Percentiles rank a stretch among this genome's conserved stretches.
Evolutionary conservation across 2,888 invertebrate species (phyloP).

Genomic region (Eristalis arbustorum): DNA sequence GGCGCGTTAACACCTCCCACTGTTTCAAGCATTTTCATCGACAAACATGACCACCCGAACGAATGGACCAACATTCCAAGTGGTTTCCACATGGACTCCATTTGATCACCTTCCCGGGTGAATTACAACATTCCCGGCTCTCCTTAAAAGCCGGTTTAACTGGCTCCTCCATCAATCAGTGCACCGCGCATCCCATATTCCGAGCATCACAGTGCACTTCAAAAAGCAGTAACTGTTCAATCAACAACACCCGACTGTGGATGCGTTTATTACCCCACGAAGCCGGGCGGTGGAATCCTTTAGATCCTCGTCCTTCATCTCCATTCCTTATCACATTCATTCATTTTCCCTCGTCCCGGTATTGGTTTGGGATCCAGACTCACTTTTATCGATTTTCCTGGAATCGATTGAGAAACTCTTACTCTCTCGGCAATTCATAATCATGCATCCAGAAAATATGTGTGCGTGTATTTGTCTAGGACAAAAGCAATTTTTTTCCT

Average conservation of each 20-base stretch:
- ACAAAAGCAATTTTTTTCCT: background rate
- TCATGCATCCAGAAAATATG: background rate
- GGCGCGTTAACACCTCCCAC: slow-evolving; percentile 4
- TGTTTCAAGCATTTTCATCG: background rate
- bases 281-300: slow-evolving; percentile 48
- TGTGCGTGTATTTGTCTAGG: background rate
- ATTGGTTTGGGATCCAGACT: background rate
- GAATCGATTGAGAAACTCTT: slow-evolving; percentile 10
- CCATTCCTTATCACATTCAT: slow-evolving; percentile 53
- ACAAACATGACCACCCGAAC: background rate
- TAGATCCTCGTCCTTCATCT: slow-evolving; percentile 47
- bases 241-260: background rate
- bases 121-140: background rate
- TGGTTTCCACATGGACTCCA: background rate
- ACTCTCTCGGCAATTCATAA: slow-evolving; percentile 2
- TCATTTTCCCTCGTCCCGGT: background rate
- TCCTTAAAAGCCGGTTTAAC: slow-evolving; percentile 8
- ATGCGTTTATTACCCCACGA: background rate
- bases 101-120: slow-evolving; percentile 12
- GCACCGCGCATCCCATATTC: background rate
- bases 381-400: slow-evolving; percentile 11
- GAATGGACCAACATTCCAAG: background rate
- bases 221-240: background rate
- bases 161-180: slow-evolving; percentile 15
- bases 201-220: background rate